Base-by-base conservation (phyloP, 1,140 invertebrate species). In the Macrocentrus cingulum region DNA sequence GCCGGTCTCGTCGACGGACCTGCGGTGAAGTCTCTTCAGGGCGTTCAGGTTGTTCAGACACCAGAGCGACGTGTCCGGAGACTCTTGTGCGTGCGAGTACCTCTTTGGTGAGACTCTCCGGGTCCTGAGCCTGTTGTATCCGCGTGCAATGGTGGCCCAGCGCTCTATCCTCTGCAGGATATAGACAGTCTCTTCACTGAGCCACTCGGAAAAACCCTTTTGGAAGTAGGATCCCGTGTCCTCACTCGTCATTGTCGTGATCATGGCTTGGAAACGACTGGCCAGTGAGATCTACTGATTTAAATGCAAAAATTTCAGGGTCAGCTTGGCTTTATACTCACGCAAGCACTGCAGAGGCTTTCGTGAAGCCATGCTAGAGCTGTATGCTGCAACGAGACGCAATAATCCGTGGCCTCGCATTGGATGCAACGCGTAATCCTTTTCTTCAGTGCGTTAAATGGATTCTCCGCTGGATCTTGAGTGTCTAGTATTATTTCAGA, bases 151-250 rank as follows among this genome's bases (percentile, higher is more conserved):
- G 1, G 70, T 66, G 0, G 70, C 67, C 78, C 76, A 80, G 41
- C 70, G 61, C 39, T 79, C 75, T 29, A 80, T 67, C n/a, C 71
- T 67, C 45, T 77, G 77, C 3, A 78, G 64, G 0, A 80, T 37
- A 36, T 75, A 72, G 20, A 75, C 75, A 0, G 72, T 73, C 56
- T 80, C 75, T 34, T 77, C 68, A 48, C 22, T 74, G 75, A 75
- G 77, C 77, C 77, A 79, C 29, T 73, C 71, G 0, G 66, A 68
- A 9, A 78, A 58, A 4, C 65, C 64, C 48, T 64, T 69, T 11
- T 72, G 71, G 1, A 70, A 23, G 1, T 54, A 58, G 15, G 51
- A 29, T 0, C 25, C 36, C 34, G 49, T 39, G n/a, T 62, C 62
- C 18, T 61, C 65, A 11, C 44, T 32, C 25, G 55, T 54, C 9